Evolutionary conservation across 2,113 vertebrate genomes (phyloP).

Genomic region (Lasiurus borealis): DNA sequence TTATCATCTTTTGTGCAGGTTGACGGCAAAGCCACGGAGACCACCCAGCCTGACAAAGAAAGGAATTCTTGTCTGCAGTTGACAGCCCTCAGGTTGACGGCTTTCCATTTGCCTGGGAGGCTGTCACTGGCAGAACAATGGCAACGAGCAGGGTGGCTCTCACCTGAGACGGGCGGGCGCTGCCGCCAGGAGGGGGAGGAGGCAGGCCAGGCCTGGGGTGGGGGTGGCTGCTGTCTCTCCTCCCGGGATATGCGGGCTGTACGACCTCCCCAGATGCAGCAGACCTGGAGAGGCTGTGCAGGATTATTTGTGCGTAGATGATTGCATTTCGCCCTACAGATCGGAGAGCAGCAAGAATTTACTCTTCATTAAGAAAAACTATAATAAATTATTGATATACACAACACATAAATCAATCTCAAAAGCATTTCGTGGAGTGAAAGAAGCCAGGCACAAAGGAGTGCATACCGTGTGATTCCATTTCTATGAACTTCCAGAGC

Average conservation of each 20-base stretch:
- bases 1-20: constrained; percentile 79
- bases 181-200: constrained; percentile 54
- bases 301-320: not conserved
- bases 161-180: constrained; percentile 60
- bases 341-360: not conserved
- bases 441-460: not conserved
- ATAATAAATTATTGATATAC: not conserved
- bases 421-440: not conserved
- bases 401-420: not conserved
- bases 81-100: constrained; percentile 79
- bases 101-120: constrained; percentile 76
- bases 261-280: not conserved
- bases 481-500: not conserved
- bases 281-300: not conserved
- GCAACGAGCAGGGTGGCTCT: constrained; percentile 79
- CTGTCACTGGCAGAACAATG: constrained; percentile 84
- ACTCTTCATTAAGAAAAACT: not conserved
- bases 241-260: not conserved
- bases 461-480: not conserved
- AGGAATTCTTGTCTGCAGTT: constrained; percentile 83
- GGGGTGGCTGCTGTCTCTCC: constrained; percentile 57
- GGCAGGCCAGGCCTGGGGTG: not conserved
- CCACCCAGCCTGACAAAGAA: constrained; percentile 87
- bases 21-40: constrained; percentile 80
- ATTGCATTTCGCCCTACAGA: not conserved